Percentiles rank a stretch among this genome's conserved stretches.
These are phyloP conservation scores for Nephila pilipes DNA, from an alignment of 1,140 invertebrate species.

Conservation along the genomic window DNA sequence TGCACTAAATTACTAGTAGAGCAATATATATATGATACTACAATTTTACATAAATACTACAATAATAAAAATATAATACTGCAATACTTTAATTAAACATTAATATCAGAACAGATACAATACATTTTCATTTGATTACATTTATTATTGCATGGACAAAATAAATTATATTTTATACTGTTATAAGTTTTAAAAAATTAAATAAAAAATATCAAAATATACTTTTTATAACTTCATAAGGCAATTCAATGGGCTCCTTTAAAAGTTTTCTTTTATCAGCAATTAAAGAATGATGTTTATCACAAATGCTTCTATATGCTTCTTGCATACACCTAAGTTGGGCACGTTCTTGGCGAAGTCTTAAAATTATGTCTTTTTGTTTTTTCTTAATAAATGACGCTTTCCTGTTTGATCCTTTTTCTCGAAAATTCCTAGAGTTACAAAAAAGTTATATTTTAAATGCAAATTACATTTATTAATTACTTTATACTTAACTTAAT, in stretches of 20 bases:
- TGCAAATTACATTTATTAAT: too few relatives aligned
- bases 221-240: constrained; percentile 45
- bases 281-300: constrained; percentile 52
- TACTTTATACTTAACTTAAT: too few relatives aligned
- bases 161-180: too few relatives aligned
- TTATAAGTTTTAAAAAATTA: too few relatives aligned
- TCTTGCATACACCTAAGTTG: constrained; percentile 83
- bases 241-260: constrained; percentile 4
- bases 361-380: constrained; percentile 83
- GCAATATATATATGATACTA: too few relatives aligned
- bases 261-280: constrained; percentile 57
- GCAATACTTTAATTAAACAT: too few relatives aligned
- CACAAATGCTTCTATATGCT: constrained; percentile 79
- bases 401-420: constrained; percentile 82
- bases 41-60: too few relatives aligned
- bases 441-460: not conserved
- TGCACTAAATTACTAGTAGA: too few relatives aligned
- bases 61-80: too few relatives aligned
- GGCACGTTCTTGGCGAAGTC: constrained; percentile 83
- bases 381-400: constrained; percentile 84
- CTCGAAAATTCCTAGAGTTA: constrained; percentile 77
- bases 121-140: too few relatives aligned
- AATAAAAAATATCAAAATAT: not conserved
- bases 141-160: too few relatives aligned
- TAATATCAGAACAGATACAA: too few relatives aligned